phyloP scores from a whole-genome alignment of 2,797 vertebrate genomes.

The Squalus acanthias region DNA sequence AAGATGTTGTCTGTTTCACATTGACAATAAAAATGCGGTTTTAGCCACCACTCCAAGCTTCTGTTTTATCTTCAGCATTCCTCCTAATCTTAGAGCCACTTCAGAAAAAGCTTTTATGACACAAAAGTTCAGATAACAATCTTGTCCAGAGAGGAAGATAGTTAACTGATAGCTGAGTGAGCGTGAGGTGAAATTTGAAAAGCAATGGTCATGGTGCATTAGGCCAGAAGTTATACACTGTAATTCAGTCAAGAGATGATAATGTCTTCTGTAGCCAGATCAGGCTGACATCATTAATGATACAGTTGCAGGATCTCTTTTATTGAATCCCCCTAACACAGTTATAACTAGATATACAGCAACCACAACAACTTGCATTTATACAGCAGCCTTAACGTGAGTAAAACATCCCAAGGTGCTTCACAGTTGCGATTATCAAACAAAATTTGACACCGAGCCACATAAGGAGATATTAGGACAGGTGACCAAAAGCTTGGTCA shows the following conservation, averaged over 20 bases:
- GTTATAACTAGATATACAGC: background rate
- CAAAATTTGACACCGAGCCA: background rate
- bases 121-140: background rate
- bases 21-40: background rate
- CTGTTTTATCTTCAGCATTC: background rate
- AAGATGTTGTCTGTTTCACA: constrained; percentile 7
- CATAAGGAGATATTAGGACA: background rate
- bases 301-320: background rate
- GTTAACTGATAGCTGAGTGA: background rate
- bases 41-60: background rate
- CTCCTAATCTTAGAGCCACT: constrained; percentile 22
- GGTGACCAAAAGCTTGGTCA: background rate
- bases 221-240: background rate
- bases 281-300: background rate
- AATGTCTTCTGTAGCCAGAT: background rate
- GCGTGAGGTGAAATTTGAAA: background rate
- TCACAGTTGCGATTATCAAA: background rate
- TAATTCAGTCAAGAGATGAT: background rate
- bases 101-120: constrained; percentile 31
- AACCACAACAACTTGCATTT: background rate
- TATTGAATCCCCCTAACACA: background rate
- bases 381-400: background rate
- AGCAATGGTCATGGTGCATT: background rate
- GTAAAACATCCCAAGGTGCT: background rate
- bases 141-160: too few species aligned